Conservation (phyloP, 2,888 invertebrate genomes). For the Macroteleia sp. region DNA sequence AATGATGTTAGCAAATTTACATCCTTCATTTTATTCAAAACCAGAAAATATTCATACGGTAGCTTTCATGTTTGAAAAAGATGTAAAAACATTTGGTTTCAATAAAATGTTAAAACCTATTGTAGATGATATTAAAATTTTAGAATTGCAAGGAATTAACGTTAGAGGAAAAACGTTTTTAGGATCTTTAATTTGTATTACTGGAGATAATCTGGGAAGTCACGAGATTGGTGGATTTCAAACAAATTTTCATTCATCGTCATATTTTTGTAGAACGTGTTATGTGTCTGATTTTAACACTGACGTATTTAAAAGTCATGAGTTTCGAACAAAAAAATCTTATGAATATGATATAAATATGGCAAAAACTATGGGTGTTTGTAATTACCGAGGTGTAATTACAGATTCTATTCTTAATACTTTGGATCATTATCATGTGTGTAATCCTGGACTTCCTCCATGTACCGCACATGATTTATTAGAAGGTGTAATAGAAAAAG, state of each 20-base stretch:
- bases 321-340: too few relatives aligned
- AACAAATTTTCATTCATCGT: slow-evolving; percentile 66
- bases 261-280: slow-evolving; percentile 70
- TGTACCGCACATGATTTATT: too few relatives aligned
- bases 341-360: too few relatives aligned
- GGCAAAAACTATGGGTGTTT: too few relatives aligned
- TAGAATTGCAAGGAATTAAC: slow-evolving; percentile 66
- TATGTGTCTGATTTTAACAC: too few relatives aligned
- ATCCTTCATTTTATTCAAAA: slow-evolving; percentile 61
- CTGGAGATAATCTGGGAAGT: slow-evolving; percentile 37
- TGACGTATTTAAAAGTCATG: too few relatives aligned
- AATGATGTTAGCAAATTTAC: slow-evolving; percentile 68
- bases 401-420: too few relatives aligned
- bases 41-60: slow-evolving; percentile 70
- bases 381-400: too few relatives aligned
- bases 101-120: slow-evolving; percentile 61
- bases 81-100: slow-evolving; percentile 67
- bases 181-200: slow-evolving; percentile 65
- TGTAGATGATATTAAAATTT: slow-evolving; percentile 64
- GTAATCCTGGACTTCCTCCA: too few relatives aligned
- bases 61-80: slow-evolving; percentile 66
- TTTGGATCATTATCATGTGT: too few relatives aligned
- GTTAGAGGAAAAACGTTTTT: slow-evolving; percentile 35
- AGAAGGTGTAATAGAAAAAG: too few relatives aligned
- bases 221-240: slow-evolving; percentile 72